Conservation (phyloP, 2,113 vertebrate species). For the Candoia aspera region DNA sequence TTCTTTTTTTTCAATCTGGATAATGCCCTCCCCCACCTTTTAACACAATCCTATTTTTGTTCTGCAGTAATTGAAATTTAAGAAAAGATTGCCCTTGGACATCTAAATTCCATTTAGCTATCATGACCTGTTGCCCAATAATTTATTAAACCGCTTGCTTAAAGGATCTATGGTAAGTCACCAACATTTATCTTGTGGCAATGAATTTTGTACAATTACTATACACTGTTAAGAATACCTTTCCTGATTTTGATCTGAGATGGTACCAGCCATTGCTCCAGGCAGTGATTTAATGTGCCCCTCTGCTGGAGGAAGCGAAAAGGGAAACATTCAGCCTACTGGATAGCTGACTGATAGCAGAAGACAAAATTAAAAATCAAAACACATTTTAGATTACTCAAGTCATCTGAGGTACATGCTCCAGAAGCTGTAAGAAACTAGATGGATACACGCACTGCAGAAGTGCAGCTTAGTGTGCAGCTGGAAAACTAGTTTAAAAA, state of each 20-base stretch:
- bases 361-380: slow-evolving; percentile 14
- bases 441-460: not conserved
- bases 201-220: not conserved
- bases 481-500: not conserved
- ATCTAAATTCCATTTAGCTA: not conserved
- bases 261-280: not conserved
- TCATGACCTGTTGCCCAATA: not conserved
- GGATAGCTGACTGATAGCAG: not conserved
- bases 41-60: not conserved
- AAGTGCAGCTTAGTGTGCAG: not conserved
- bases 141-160: not conserved
- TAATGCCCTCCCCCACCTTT: not conserved
- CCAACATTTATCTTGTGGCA: not conserved
- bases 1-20: not conserved
- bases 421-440: not conserved
- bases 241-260: not conserved
- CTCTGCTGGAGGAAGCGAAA: not conserved
- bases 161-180: not conserved
- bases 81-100: not conserved
- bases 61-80: not conserved
- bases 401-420: not conserved
- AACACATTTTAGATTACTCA: not conserved
- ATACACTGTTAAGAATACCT: not conserved
- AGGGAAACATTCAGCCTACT: not conserved
- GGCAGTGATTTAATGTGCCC: not conserved